A percentile compares a stretch with the other conserved stretches of the same genome.
Evolutionary conservation across 1,140 invertebrate genomes (phyloP).

Genomic region (Diachasmimorpha longicaudata): DNA sequence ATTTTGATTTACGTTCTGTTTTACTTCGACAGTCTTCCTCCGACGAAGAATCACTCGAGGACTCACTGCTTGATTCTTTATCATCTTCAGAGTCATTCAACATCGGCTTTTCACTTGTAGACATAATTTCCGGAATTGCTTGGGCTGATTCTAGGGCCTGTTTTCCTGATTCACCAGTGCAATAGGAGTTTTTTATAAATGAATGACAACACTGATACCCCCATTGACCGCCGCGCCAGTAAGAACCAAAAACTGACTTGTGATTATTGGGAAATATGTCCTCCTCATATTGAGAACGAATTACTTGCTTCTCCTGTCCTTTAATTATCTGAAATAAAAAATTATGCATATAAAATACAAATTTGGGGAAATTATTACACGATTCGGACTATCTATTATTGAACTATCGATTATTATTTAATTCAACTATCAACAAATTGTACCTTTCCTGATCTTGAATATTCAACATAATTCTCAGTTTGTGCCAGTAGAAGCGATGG

Average conservation of each 20-base stretch:
- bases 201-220: constrained; percentile 97
- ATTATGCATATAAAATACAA: neutral
- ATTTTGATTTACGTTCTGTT: constrained; percentile 46
- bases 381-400: too few species aligned
- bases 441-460: constrained; percentile 90
- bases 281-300: constrained; percentile 94
- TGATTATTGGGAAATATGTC: constrained; percentile 94
- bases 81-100: constrained; percentile 16
- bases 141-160: constrained; percentile 33
- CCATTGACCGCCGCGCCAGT: constrained; percentile 91
- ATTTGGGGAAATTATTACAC: too few species aligned
- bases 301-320: constrained; percentile 85
- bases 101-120: neutral
- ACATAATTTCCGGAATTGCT: constrained; percentile 36
- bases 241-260: constrained; percentile 94
- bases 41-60: constrained; percentile 39
- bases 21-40: constrained; percentile 50
- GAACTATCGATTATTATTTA: neutral
- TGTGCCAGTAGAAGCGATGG: constrained; percentile 89
- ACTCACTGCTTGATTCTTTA: constrained; percentile 34
- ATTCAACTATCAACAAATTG: constrained; percentile 45
- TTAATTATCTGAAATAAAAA: constrained; percentile 65
- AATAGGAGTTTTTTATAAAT: constrained; percentile 89
- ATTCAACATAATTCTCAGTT: constrained; percentile 95
- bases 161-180: constrained; percentile 82